Evolutionary conservation across 2,888 invertebrate species (phyloP), one percentile per base, ranked within the genome.

Genomic region (Thelaira solivaga): DNA sequence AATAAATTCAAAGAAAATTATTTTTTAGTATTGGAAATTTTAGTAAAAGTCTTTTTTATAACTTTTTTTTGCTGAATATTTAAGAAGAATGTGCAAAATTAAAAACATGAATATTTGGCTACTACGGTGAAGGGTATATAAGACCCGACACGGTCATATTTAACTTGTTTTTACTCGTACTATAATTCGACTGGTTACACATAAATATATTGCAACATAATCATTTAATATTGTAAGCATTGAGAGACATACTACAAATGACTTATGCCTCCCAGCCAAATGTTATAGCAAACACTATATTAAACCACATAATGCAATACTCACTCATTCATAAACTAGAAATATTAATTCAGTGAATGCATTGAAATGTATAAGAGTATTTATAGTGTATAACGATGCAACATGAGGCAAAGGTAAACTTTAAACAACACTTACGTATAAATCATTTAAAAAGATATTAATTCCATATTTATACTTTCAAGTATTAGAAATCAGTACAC

Each of bases 221-320:
- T 69, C 68, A 61, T 62, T 69, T 64, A 49, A 69, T 51, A 68
- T 59, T 78, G 41, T 53, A 73, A 49, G 55, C 53, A 61, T 61
- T 59, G 69, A 62, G 65, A 71, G 78, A 43, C 69, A 78, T 47
- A 53, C 61, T 51, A 78, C 77, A 78, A 69, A 78, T 61, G 65
- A 74, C 78, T 78, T 74, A 74, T 69, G 78, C 78, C 78, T 78
- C 8, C 59, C 64, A 71, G 72, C 26, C 10, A 59, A 59, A 65
- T 8, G 59, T 74, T 69, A 64, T 65, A n/a, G 64, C 67, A 71
- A 64, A 61, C 51, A 65, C 36, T 47, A 41, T 13, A 55, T 18
- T 49, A 59, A 64, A 18, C 41, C 47, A 45, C 26, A 57, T 34
- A 55, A 55, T 24, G 29, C 59, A 51, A 74, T 13, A 51, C 65